Evolutionary conservation across 2,888 invertebrate genomes (phyloP).

Genomic region (Drosophila helvetica): DNA sequence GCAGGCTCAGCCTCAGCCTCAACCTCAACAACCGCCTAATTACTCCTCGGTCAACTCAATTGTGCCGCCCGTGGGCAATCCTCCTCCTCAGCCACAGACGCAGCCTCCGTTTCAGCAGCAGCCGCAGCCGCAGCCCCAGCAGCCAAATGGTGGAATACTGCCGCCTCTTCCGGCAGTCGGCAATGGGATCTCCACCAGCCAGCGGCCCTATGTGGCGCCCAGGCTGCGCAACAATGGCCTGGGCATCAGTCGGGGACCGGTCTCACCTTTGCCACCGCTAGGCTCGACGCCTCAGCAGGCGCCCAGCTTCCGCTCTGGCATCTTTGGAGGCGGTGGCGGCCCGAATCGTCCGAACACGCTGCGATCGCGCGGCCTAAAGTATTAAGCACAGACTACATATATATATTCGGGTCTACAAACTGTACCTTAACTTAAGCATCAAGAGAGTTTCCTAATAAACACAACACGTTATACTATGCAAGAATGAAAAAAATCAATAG

Average conservation of each 20-base stretch:
- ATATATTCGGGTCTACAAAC: not conserved
- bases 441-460: conserved; percentile 54
- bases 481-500: not conserved
- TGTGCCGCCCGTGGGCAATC: conserved; percentile 48
- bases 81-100: conserved; percentile 35
- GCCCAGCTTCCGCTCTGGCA: conserved; percentile 61
- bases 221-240: conserved; percentile 79
- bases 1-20: conserved; percentile 46
- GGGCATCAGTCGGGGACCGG: conserved; percentile 63
- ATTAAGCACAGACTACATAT: conserved; percentile 56
- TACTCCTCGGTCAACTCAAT: conserved; percentile 61
- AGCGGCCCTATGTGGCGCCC: conserved; percentile 82
- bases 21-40: conserved; percentile 45
- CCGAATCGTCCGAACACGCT: conserved; percentile 67
- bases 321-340: conserved; percentile 55
- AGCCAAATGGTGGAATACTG: conserved; percentile 15
- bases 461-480: not conserved
- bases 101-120: conserved; percentile 11
- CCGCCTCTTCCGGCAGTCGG: conserved; percentile 12
- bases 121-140: conserved; percentile 31
- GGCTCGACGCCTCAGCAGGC: conserved; percentile 29
- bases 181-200: conserved; percentile 72
- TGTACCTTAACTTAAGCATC: not conserved
- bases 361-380: conserved; percentile 82
- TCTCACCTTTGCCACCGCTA: conserved; percentile 14